These are phyloP conservation scores for Mormyrus hasselquistii DNA, from an alignment of 2,797 vertebrate species.

Conservation along the genomic window DNA sequence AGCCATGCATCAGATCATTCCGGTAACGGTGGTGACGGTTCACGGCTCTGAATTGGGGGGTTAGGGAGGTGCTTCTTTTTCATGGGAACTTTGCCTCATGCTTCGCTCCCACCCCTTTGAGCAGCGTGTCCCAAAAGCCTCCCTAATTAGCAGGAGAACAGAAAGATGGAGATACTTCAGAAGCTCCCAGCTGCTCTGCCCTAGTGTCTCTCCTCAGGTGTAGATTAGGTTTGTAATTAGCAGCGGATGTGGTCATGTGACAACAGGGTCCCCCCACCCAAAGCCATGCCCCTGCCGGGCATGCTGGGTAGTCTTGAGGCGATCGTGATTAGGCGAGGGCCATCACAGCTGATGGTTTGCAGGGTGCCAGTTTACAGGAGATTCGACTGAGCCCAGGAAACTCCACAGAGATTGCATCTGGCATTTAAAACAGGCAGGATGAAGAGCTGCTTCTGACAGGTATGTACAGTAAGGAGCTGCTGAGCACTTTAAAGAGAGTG, in stretches of 20 bases:
- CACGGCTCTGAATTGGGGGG: background rate
- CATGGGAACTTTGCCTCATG: background rate
- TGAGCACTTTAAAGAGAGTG: background rate
- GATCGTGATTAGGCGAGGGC: background rate
- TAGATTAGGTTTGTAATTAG: background rate
- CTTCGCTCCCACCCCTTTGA: background rate
- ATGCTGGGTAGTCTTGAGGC: background rate
- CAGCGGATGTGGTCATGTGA: background rate
- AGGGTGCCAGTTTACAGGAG: background rate
- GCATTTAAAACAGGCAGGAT: background rate
- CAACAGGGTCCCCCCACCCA: background rate
- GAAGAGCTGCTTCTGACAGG: background rate
- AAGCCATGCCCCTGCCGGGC: background rate
- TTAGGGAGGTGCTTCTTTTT: background rate
- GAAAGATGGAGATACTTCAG: background rate
- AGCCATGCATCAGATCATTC: background rate
- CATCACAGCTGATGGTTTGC: background rate
- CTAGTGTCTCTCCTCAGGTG: background rate
- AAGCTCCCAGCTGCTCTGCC: background rate
- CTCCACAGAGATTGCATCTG: background rate
- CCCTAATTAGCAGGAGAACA: background rate
- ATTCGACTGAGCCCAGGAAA: background rate
- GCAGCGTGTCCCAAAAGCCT: background rate
- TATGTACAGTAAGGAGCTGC: background rate
- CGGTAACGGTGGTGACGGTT: background rate